Evolutionary conservation across 2,113 vertebrate genomes (phyloP), one percentile per base, ranked within the genome.

Genomic region (Vulpes ferrilata): DNA sequence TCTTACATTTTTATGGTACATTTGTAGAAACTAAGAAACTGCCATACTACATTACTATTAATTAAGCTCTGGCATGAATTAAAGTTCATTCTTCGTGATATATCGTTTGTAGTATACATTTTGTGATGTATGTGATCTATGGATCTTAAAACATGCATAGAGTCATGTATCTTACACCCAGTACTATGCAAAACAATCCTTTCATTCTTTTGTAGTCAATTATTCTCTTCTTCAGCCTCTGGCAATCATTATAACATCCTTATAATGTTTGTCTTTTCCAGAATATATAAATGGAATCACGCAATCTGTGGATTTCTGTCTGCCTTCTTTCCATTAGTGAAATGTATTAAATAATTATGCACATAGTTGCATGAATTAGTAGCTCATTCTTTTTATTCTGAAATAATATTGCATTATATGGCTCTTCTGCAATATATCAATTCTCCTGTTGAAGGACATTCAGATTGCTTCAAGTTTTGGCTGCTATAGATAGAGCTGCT

Each of bases 11-110:
- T 43, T 30, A 11, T 74, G n/a, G 30, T 32, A 35, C 7, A 17
- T 90, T 93, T 93, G 43, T 53, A 64, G 32, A 93, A 89, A 85
- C 32, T 79, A 62, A 51, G 60, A 73, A 93, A 86, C 25, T 43
- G 5, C 23, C 15, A 30, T 57, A 48, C 23, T 60, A 65, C 7
- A 25, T 62, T 64, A 55, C 32, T 81, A 62, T 25, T 69, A 84
- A 78, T 15, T 78, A 53, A 59, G 92, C n/a, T 80, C 38, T 51
- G 27, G 20, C 32, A 85, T 85, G 27, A 2, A 17, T 48, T 67
- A 60, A 85, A 64, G 1, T 60, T 64, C 7, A 62, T 48, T 62
- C 0, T 51, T 67, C 78, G 12, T 85, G 51, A 79, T 59, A 2
- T 59, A 59, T 7, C 5, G 15, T 27, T 32, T 30, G 6, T 83